A percentile compares a stretch with the other conserved stretches of the same genome.
Evolutionary conservation across 2,888 invertebrate species (phyloP).

Genomic region (Ectemnius lituratus): DNA sequence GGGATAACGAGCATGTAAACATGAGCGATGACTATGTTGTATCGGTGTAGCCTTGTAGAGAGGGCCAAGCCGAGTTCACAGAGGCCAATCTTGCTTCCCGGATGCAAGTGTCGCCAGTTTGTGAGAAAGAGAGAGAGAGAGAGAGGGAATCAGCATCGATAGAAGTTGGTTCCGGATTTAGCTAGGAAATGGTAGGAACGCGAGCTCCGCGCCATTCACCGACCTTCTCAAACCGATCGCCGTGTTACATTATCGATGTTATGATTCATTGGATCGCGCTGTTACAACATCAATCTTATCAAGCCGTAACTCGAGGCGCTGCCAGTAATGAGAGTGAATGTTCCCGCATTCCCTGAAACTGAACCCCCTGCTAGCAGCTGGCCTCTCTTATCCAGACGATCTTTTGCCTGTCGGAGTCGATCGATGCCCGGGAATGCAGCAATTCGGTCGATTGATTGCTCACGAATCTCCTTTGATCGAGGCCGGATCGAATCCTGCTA

Average conservation of each 20-base stretch:
- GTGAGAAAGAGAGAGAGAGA: background rate
- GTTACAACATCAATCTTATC: constrained; percentile 60
- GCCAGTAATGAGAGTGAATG: constrained; percentile 40
- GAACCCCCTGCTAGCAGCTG: background rate
- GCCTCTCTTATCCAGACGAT: constrained; percentile 1
- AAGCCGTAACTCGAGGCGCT: constrained; percentile 41
- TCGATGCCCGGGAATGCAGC: constrained; percentile 7
- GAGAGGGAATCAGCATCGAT: background rate
- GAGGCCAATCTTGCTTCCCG: too few relatives aligned
- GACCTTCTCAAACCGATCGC: constrained; percentile 29
- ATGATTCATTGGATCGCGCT: constrained; percentile 61
- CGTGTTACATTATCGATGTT: constrained; percentile 59
- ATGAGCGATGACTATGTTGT: background rate
- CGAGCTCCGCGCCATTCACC: constrained; percentile 38
- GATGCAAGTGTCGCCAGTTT: background rate
- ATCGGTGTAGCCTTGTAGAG: background rate
- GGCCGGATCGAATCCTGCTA: too few relatives aligned
- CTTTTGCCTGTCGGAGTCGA: constrained; percentile 23
- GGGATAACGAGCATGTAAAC: constrained; percentile 5
- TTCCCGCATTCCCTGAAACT: constrained; percentile 34
- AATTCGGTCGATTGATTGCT: constrained; percentile 2
- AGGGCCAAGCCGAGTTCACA: too few relatives aligned
- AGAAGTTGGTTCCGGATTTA: constrained; percentile 7
- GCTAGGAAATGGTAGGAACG: constrained; percentile 33
- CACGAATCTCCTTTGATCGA: too few relatives aligned